A percentile compares a stretch with the other conserved stretches of the same genome.
Conservation (phyloP, 1,140 invertebrate genomes). For the Camponotus floridanus region DNA sequence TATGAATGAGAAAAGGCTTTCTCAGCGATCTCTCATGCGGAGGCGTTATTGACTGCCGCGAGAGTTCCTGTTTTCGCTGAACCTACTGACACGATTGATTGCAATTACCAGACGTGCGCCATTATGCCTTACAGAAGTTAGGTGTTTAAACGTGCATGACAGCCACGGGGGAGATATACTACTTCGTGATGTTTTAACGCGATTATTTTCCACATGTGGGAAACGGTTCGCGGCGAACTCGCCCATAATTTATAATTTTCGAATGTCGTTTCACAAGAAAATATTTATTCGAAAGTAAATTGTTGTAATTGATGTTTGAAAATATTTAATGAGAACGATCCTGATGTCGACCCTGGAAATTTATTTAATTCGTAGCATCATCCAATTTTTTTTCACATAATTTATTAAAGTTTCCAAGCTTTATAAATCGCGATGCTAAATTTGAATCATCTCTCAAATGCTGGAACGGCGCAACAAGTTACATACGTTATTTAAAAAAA, state of each 20-base stretch:
- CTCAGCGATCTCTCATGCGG: slow-evolving; percentile 62
- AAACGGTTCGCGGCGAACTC: slow-evolving; percentile 27
- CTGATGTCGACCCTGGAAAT: neutral
- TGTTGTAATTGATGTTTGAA: neutral
- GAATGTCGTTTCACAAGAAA: neutral
- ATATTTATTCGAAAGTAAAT: slow-evolving; percentile 17
- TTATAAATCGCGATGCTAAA: neutral
- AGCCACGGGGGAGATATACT: slow-evolving; percentile 26
- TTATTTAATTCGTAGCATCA: neutral
- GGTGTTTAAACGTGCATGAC: slow-evolving; percentile 55
- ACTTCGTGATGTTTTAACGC: slow-evolving; percentile 47
- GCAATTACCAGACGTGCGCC: slow-evolving; percentile 64
- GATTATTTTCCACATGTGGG: slow-evolving; percentile 29
- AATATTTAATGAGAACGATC: slow-evolving; percentile 4
- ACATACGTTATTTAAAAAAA: neutral
- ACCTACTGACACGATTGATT: slow-evolving; percentile 60
- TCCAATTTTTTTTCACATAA: neutral
- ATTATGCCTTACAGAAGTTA: slow-evolving; percentile 59
- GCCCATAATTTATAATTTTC: slow-evolving; percentile 22
- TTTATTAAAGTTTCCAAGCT: neutral
- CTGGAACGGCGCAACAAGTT: neutral
- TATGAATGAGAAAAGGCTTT: too few relatives aligned
- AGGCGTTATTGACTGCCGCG: slow-evolving; percentile 69
- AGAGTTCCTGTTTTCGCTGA: slow-evolving; percentile 68
- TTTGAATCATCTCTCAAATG: neutral